These are phyloP conservation scores for Sceliomorpha sp. DNA, from an alignment of 2,888 invertebrate genomes.

Conservation along the genomic window DNA sequence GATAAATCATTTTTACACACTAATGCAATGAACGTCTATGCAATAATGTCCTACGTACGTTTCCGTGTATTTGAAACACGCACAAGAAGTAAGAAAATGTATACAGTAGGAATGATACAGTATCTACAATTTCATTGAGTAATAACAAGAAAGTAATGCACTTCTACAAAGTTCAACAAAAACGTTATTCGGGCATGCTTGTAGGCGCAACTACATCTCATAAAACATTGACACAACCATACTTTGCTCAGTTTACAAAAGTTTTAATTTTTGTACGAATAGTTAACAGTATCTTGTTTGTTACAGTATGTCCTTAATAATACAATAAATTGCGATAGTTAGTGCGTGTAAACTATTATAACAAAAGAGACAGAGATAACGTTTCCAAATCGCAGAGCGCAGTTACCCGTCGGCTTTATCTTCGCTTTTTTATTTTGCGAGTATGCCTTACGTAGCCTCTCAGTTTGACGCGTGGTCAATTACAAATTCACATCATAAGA, in stretches of 20 bases:
- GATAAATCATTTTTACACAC: conserved; percentile 6
- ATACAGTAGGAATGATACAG: conserved; percentile 5
- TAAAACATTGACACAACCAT: not conserved
- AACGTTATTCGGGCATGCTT: not conserved
- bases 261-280: conserved; percentile 80
- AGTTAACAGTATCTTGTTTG: conserved; percentile 79
- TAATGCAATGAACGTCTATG: not conserved
- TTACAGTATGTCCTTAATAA: conserved; percentile 78
- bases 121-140: no score
- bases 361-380: conserved; percentile 68
- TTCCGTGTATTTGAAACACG: not conserved
- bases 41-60: not conserved
- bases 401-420: conserved; percentile 19
- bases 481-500: conserved; percentile 72
- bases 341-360: conserved; percentile 76
- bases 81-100: not conserved
- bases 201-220: not conserved
- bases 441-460: conserved; percentile 19
- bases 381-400: conserved; percentile 55
- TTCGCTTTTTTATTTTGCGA: conserved; percentile 30
- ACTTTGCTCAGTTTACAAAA: conserved; percentile 76
- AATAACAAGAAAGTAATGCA: conserved; percentile 4
- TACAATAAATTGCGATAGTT: conserved; percentile 78
- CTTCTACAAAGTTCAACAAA: not conserved
- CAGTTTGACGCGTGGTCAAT: conserved; percentile 65